Evolutionary conservation across 92 coral and sea anemone genomes (phyloP).

Genomic region (Muricea muricata): DNA sequence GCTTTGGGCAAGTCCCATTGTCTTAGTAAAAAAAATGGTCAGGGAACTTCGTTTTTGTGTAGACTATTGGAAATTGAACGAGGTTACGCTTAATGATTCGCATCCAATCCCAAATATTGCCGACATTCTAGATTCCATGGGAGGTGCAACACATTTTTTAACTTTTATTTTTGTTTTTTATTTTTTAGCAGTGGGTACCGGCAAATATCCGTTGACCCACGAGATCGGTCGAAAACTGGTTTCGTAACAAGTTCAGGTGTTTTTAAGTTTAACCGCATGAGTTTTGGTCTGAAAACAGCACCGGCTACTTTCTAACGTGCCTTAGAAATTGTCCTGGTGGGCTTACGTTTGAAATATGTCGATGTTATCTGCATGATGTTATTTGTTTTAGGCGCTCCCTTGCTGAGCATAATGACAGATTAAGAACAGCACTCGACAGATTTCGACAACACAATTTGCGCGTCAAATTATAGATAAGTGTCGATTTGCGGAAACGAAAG

Average conservation of each 20-base stretch:
- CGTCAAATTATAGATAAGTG: not conserved
- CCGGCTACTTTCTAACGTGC: conserved; percentile 31
- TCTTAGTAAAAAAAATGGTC: not conserved
- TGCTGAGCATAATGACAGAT: not conserved
- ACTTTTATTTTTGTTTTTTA: too few relatives aligned
- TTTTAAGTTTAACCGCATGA: conserved; percentile 39
- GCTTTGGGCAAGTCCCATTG: conserved; percentile 29
- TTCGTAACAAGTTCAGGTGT: not conserved
- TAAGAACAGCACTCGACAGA: not conserved
- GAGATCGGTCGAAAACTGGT: not conserved
- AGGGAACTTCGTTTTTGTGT: conserved; percentile 39
- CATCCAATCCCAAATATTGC: too few relatives aligned
- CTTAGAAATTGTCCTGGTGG: too few relatives aligned
- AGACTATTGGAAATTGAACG: too few relatives aligned
- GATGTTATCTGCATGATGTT: conserved; percentile 11
- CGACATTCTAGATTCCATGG: not conserved
- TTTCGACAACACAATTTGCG: not conserved
- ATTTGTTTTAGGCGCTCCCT: conserved; percentile 42
- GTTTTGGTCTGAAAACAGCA: conserved; percentile 30
- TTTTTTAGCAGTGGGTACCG: conserved; percentile 41
- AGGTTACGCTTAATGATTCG: too few relatives aligned
- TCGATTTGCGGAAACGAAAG: conserved; percentile 1
- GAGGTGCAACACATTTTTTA: conserved; percentile 31
- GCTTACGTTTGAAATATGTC: too few relatives aligned
- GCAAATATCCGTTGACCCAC: conserved; percentile 21